Percentiles rank a stretch among this genome's conserved stretches.
These are phyloP conservation scores for Habrosyne pyritoides DNA, from an alignment of 2,888 invertebrate species.

Conservation along the genomic window DNA sequence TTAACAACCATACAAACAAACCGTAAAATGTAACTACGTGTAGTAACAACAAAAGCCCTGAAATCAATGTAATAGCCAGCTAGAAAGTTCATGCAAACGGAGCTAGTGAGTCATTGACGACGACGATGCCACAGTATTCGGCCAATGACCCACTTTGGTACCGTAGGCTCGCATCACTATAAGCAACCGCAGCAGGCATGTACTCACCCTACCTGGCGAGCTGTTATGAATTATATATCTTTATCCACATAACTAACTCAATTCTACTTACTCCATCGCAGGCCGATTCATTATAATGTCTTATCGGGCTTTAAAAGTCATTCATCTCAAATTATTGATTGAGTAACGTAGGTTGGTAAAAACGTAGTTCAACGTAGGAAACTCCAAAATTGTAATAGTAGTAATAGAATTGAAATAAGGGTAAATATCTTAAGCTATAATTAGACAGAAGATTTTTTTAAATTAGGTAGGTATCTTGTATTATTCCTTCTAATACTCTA, in stretches of 20 bases:
- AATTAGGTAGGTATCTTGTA: no score
- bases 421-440: no score
- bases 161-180: slow-evolving; percentile 42
- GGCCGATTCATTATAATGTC: not conserved
- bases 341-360: not conserved
- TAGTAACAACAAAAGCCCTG: slow-evolving; percentile 29
- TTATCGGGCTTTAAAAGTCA: not conserved
- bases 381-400: no score
- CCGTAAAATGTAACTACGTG: slow-evolving; percentile 20
- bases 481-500: no score
- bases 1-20: slow-evolving; percentile 22
- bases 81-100: slow-evolving; percentile 58
- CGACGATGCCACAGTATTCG: slow-evolving; percentile 63
- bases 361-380: not conserved
- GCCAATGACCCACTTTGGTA: slow-evolving; percentile 76
- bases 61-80: slow-evolving; percentile 50
- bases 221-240: not conserved
- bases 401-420: no score
- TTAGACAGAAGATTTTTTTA: no score
- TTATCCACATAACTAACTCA: not conserved
- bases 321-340: not conserved
- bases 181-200: slow-evolving; percentile 19
- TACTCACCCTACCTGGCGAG: slow-evolving; percentile 4
- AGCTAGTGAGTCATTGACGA: slow-evolving; percentile 65
- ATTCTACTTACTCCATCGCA: not conserved